These are phyloP conservation scores for Hoplodrina ambigua DNA, from an alignment of 2,888 invertebrate genomes.

Conservation along the genomic window DNA sequence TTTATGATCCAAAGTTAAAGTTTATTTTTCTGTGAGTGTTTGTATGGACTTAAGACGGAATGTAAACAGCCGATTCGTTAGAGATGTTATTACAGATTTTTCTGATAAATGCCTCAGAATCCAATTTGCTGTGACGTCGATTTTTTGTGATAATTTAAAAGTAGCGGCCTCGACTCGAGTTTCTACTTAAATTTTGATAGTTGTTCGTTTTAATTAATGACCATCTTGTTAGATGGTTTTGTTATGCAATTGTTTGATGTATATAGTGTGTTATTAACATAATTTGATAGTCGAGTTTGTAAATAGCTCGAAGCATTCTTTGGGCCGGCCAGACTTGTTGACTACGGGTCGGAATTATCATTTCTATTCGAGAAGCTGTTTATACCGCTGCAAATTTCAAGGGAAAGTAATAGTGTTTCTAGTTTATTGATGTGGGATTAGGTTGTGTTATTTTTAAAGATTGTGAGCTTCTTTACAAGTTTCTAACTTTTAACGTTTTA, in stretches of 20 bases:
- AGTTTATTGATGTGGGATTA: conserved; percentile 50
- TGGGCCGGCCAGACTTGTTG: conserved; percentile 56
- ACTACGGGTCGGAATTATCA: conserved; percentile 38
- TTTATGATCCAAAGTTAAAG: accelerated
- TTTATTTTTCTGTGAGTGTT: background rate
- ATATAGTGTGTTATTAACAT: conserved; percentile 60
- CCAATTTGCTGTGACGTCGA: conserved; percentile 77
- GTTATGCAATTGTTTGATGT: conserved; percentile 62
- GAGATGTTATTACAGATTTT: conserved; percentile 74
- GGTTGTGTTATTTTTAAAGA: conserved; percentile 39
- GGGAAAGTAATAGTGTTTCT: conserved; percentile 58
- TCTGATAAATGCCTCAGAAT: conserved; percentile 73
- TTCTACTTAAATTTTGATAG: conserved; percentile 62
- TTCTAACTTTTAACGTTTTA: conserved; percentile 13
- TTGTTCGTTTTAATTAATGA: conserved; percentile 58
- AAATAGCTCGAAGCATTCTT: conserved; percentile 59
- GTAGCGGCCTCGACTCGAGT: conserved; percentile 60
- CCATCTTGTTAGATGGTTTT: conserved; percentile 47
- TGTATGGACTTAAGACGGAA: conserved; percentile 16
- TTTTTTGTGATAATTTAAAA: conserved; percentile 71
- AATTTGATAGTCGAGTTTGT: conserved; percentile 63
- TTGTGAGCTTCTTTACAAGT: conserved; percentile 5
- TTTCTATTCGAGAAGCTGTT: conserved; percentile 54
- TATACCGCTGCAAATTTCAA: conserved; percentile 56
- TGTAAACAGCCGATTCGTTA: conserved; percentile 53